Base-by-base conservation (phyloP, 2,797 vertebrate genomes). In the Chelon labrosus region DNA sequence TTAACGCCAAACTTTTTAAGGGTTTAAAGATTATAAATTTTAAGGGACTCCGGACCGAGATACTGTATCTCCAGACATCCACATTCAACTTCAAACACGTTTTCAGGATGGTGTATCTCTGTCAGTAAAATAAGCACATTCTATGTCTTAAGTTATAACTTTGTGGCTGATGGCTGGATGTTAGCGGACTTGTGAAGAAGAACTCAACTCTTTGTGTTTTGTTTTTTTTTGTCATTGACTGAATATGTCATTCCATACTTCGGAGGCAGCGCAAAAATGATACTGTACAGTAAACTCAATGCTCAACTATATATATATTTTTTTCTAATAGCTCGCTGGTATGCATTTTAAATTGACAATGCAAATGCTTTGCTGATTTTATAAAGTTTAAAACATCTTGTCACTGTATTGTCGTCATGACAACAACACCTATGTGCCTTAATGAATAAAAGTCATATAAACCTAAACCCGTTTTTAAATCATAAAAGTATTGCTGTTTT, bases 391-490 rank as follows among this genome's bases (percentile, higher is more conserved):
- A 42, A 19, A 25, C 11, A 0, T 42, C 4, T 51, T 63, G 31
- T 47, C 8, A 39, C 5, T 55, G 12, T 4, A 5, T 13, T 5
- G 17, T 38, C 31, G 17, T 60, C 12, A 41, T 22, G 10, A 51
- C 61, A 44, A 41, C 5, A 25, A 19, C 54, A 54, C 4, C 3
- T 8, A 31, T 65, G 53, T 69, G 54, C 51, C 52, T 75, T 20
- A 46, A 56, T 74, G 20, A 72, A 67, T 81, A 68, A 81, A 80
- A 63, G 37, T 2, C 7, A 10, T 42, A 10, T 47, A 19, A 69
- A 25, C 0, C 16, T 22, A 50, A 41, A 13, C 4, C 1, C 59
- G 1, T 51, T 55, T 51, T 46, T 14, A 25, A 19, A 13, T 11
- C 13, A 49, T 20, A 41, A 0, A 22, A 22, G 11, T 20, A 0